Evolutionary conservation across 35 echinoderm and acorn worm genomes (phyloP).

Genomic region (Ophiothrix spiculata): DNA sequence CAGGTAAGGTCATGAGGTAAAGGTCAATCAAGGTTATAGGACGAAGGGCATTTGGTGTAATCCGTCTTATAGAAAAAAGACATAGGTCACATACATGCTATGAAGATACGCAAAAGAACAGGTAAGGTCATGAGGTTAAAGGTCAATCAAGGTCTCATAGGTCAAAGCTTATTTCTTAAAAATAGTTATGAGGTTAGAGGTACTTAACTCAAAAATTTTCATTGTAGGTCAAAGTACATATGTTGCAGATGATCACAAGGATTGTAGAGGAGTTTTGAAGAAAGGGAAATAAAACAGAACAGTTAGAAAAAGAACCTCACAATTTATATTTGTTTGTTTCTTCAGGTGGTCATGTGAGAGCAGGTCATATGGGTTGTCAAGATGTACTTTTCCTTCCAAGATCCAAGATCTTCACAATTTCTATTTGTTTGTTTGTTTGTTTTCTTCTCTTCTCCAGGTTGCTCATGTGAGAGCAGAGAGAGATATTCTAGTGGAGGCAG

Average conservation of each 20-base stretch:
- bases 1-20: conserved; percentile 69
- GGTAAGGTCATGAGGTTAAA: too few species aligned
- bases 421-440: too few species aligned
- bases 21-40: conserved; percentile 94
- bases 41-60: conserved; percentile 89
- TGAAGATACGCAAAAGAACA: conserved; percentile 92
- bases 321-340: too few species aligned
- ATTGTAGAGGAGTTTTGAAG: too few species aligned
- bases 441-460: background rate
- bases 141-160: too few species aligned
- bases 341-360: conserved; percentile 95
- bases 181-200: background rate
- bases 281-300: too few species aligned
- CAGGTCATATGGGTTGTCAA: conserved; percentile 97
- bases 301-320: too few species aligned
- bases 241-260: too few species aligned
- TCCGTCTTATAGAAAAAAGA: conserved; percentile 98
- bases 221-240: too few species aligned
- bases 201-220: too few species aligned
- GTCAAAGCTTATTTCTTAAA: background rate
- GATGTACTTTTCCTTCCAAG: conserved; percentile 99
- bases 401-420: conserved; percentile 76
- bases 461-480: background rate
- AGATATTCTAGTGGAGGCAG: conserved; percentile 90
- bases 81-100: conserved; percentile 99